Percentiles rank a stretch among this genome's conserved stretches.
These are phyloP conservation scores for Choreutis nemorana DNA, from an alignment of 2,888 invertebrate species.

Conservation along the genomic window DNA sequence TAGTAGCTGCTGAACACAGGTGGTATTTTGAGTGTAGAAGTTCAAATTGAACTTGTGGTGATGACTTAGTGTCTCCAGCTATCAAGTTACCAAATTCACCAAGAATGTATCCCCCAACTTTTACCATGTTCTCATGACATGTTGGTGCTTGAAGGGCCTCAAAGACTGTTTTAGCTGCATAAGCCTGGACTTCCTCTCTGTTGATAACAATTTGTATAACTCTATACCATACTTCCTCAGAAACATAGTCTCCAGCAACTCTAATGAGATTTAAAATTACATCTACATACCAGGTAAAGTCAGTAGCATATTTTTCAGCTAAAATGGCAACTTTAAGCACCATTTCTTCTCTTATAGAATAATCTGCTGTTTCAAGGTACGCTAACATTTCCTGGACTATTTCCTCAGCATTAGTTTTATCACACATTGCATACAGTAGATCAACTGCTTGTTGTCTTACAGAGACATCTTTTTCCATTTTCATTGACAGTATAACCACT, in stretches of 20 bases:
- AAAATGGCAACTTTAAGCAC: slow-evolving; percentile 99
- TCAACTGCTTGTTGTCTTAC: slow-evolving; percentile 98
- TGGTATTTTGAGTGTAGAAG: slow-evolving; percentile 99
- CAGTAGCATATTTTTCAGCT: slow-evolving; percentile 99
- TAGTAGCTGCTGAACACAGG: slow-evolving; percentile 95
- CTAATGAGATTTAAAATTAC: slow-evolving; percentile 98
- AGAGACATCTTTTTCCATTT: slow-evolving; percentile 98
- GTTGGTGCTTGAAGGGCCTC: slow-evolving; percentile 99
- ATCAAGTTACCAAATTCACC: slow-evolving; percentile 99
- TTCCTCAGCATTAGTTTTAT: slow-evolving; percentile 98
- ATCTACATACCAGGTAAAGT: slow-evolving; percentile 98
- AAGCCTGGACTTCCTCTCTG: slow-evolving; percentile 98
- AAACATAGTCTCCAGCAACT: slow-evolving; percentile 99
- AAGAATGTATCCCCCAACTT: slow-evolving; percentile 98
- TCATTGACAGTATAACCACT: slow-evolving; percentile 98
- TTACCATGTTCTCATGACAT: slow-evolving; percentile 99
- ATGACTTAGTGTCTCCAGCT: slow-evolving; percentile 97
- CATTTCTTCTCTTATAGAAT: slow-evolving; percentile 99
- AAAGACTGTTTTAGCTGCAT: slow-evolving; percentile 99
- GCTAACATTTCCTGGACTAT: slow-evolving; percentile 99
- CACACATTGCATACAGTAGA: slow-evolving; percentile 99
- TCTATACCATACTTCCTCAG: slow-evolving; percentile 99
- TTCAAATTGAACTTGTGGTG: slow-evolving; percentile 97
- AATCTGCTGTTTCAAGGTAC: slow-evolving; percentile 98
- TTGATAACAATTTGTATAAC: slow-evolving; percentile 99